Evolutionary conservation across 2,888 invertebrate genomes (phyloP), one percentile per base, ranked within the genome.

Genomic region (Cerastoderma edule): DNA sequence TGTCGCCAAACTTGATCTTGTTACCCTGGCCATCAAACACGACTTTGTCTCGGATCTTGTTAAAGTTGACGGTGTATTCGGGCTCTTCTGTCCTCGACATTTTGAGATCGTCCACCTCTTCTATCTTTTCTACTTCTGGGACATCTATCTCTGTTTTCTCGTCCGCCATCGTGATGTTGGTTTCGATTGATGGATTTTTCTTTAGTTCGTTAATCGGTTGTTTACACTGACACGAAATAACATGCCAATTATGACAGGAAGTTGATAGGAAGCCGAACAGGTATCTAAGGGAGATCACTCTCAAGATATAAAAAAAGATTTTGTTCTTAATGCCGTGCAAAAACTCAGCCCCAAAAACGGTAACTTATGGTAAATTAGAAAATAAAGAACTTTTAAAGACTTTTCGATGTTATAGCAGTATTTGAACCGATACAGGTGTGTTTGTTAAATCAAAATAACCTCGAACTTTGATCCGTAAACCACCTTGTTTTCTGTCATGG

Each of bases 21-120:
- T 87, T 88, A 6, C 89, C 90, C 64, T 77, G 74, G 66, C 88
- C 88, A 76, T 91, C 90, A 64, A 67, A 86, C 8, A 90, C 89
- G 56, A 77, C 46, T 39, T 83, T 68, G 65, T 88, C 80, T 56
- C 82, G 70, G 2, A 88, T 35, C 67, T 83, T 85, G 5, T 84
- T 76, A 64, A 89, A 86, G 63, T 89, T 80, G 4, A 90, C 66
- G n/a, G 73, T 68, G 32, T 83, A 75, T 50, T 90, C 89, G 39
- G 83, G 82, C 67, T 85, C 82, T 39, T 82, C 83, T 28, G 88
- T 87, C 35, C 90, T 74, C 8, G 89, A 88, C 75, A 90, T 89
- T 67, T 75, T 83, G 33, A 88, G 66, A 22, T 83, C 78, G 44
- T 85, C 76, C 0, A 83, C 81, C 63, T 72, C 68, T 32, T 78